Conservation (phyloP, 2,797 vertebrate genomes). For the Trachurus trachurus region DNA sequence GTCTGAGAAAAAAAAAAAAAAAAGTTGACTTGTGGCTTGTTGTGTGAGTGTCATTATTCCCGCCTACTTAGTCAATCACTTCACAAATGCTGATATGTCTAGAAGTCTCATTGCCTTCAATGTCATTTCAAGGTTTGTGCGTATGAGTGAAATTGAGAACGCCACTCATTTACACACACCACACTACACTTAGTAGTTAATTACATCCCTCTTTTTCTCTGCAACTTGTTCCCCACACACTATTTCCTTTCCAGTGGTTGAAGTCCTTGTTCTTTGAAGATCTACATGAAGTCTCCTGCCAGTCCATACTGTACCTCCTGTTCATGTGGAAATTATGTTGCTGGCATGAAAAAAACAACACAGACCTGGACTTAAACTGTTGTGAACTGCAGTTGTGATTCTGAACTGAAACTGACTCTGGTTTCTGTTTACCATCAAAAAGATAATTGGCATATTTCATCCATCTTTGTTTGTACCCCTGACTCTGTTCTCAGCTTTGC, state of each 20-base stretch:
- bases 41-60: neutral
- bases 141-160: neutral
- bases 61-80: neutral
- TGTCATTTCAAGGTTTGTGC: slow-evolving; percentile 11
- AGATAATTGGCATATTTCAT: slow-evolving; percentile 37
- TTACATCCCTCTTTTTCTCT: neutral
- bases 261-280: neutral
- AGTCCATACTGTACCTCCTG: slow-evolving; percentile 9
- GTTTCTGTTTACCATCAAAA: slow-evolving; percentile 22
- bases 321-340: slow-evolving; percentile 10
- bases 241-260: neutral
- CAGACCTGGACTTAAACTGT: neutral
- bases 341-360: neutral
- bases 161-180: neutral
- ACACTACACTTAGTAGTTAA: neutral
- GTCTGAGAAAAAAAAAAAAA: neutral
- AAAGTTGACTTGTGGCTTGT: neutral
- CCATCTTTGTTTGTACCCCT: slow-evolving; percentile 15
- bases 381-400: slow-evolving; percentile 16
- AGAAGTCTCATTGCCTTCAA: neutral
- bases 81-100: neutral
- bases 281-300: neutral
- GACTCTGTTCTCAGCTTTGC: neutral
- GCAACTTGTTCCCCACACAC: neutral
- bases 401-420: neutral